Evolutionary conservation across 1,140 invertebrate species (phyloP).

Genomic region (Aphelenchoides besseyi): DNA sequence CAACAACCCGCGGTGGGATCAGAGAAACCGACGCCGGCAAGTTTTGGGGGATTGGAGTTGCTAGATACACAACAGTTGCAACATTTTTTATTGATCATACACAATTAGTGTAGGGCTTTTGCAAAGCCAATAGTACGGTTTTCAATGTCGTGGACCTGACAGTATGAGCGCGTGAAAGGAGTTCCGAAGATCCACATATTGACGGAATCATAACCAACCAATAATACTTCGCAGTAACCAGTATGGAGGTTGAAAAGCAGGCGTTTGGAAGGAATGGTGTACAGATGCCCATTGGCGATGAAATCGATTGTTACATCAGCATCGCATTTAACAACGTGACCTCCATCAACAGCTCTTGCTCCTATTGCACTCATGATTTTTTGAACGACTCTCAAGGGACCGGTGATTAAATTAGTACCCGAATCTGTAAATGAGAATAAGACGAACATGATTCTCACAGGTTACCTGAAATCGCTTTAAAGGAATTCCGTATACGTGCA

Average conservation of each 20-base stretch:
- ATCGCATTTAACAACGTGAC: background rate
- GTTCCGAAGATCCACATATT: constrained; percentile 35
- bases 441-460: background rate
- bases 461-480: background rate
- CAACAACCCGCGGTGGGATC: no score
- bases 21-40: no score
- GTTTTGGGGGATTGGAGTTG: no score
- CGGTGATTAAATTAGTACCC: background rate
- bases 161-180: constrained; percentile 47
- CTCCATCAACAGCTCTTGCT: background rate
- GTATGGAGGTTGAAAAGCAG: background rate
- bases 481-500: background rate
- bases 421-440: background rate
- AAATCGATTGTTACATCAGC: background rate
- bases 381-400: background rate
- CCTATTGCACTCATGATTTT: background rate
- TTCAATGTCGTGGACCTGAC: constrained; percentile 38
- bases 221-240: background rate
- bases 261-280: background rate
- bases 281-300: background rate
- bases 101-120: no score
- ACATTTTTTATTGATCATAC: no score
- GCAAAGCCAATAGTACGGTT: constrained; percentile 33
- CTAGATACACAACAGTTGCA: no score
- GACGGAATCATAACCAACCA: background rate